Evolutionary conservation across 2,888 invertebrate species (phyloP).

Genomic region (Zygothrica quintamaculata): DNA sequence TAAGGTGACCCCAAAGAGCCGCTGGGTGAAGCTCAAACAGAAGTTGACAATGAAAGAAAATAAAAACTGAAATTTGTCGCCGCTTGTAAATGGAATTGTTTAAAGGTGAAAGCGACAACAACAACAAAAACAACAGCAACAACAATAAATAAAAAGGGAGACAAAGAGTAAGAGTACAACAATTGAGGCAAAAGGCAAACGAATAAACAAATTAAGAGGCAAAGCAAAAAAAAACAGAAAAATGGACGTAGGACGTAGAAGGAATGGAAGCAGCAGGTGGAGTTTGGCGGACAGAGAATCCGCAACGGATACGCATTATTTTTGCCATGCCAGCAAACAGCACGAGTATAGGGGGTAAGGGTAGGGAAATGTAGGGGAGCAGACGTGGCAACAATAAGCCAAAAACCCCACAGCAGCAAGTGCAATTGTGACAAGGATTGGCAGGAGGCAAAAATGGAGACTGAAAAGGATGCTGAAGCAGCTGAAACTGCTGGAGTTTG

Average conservation of each 20-base stretch:
- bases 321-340: slow-evolving; percentile 63
- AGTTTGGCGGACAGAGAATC: slow-evolving; percentile 49
- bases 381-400: slow-evolving; percentile 67
- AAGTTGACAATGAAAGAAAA: slow-evolving; percentile 71
- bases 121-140: too few relatives aligned
- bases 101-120: slow-evolving; percentile 73
- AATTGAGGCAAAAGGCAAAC: slow-evolving; percentile 47
- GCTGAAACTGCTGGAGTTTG: too few relatives aligned
- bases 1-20: slow-evolving; percentile 25
- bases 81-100: slow-evolving; percentile 80
- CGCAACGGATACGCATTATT: slow-evolving; percentile 79
- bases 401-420: slow-evolving; percentile 37
- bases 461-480: too few relatives aligned
- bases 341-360: too few relatives aligned
- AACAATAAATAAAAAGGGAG: too few relatives aligned
- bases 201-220: slow-evolving; percentile 78
- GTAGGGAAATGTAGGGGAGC: too few relatives aligned
- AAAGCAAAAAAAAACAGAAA: too few relatives aligned
- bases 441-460: not conserved
- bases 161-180: slow-evolving; percentile 10
- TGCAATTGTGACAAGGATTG: slow-evolving; percentile 33
- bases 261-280: not conserved
- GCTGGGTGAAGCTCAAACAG: slow-evolving; percentile 31
- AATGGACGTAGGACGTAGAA: not conserved
- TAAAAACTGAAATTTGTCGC: slow-evolving; percentile 78